Percentiles rank a stretch among this genome's conserved stretches.
These are phyloP conservation scores for Enteromius paludinosus DNA, from an alignment of 2,797 vertebrate genomes.

Conservation along the genomic window DNA sequence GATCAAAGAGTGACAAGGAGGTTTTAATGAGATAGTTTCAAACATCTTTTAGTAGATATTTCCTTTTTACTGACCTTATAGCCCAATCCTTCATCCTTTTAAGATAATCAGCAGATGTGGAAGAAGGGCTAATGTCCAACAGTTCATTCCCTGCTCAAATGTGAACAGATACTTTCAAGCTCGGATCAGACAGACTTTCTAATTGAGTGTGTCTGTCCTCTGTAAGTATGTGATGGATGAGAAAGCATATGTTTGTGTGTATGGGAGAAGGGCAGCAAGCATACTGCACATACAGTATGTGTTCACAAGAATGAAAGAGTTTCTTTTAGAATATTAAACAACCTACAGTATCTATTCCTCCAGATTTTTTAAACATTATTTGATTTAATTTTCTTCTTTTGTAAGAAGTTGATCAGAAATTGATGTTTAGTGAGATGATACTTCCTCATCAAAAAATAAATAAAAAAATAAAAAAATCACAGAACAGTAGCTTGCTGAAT, in stretches of 20 bases:
- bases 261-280: neutral
- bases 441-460: too few species aligned
- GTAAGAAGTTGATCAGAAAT: too few species aligned
- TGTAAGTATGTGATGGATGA: neutral
- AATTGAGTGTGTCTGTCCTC: neutral
- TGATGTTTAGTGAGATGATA: too few species aligned
- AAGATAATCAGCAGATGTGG: slow-evolving; percentile 12
- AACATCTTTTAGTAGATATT: neutral
- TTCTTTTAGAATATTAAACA: neutral
- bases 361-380: neutral
- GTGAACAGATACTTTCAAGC: neutral
- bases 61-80: slow-evolving; percentile 8
- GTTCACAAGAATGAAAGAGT: neutral
- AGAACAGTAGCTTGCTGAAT: too few species aligned
- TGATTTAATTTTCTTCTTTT: too few species aligned
- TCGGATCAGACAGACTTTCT: neutral
- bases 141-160: neutral
- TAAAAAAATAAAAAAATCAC: too few species aligned
- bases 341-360: neutral
- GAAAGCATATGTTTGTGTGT: neutral
- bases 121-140: neutral
- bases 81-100: neutral
- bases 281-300: neutral
- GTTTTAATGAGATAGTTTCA: slow-evolving; percentile 30
- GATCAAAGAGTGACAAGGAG: slow-evolving; percentile 32